Percentiles rank a stretch among this genome's conserved stretches.
Conservation (phyloP, 2,797 vertebrate genomes). For the Setipinna tenuifilis region DNA sequence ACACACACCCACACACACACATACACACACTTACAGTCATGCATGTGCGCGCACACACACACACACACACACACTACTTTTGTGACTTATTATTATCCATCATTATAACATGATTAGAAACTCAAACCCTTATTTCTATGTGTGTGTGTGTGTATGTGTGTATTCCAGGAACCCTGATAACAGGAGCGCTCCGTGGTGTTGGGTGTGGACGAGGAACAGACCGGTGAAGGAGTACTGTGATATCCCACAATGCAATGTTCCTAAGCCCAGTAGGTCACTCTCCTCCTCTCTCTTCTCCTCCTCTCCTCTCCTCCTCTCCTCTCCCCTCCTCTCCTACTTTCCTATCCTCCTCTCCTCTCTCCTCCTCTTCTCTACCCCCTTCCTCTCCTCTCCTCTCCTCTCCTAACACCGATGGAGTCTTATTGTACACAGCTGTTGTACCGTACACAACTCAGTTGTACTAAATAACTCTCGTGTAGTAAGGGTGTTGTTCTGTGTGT, state of each 20-base stretch:
- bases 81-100: no score
- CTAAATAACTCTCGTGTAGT: no score
- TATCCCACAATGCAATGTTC: neutral
- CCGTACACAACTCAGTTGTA: no score
- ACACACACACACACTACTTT: neutral
- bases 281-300: neutral
- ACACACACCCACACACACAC: neutral
- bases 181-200: neutral
- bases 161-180: neutral
- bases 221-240: neutral
- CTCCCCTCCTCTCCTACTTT: no score
- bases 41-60: neutral
- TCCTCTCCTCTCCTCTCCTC: neutral
- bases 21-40: neutral
- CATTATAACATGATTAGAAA: neutral
- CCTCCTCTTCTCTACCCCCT: neutral
- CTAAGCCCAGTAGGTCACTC: neutral
- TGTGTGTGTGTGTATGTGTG: slow-evolving; percentile 1
- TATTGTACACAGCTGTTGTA: no score
- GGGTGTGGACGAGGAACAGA: fast-evolving
- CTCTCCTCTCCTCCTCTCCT: no score
- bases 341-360: neutral
- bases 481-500: neutral
- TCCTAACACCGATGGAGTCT: no score
- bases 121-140: neutral